Base-by-base conservation (phyloP, 2,888 invertebrate genomes). In the Dendrolimus houi region DNA sequence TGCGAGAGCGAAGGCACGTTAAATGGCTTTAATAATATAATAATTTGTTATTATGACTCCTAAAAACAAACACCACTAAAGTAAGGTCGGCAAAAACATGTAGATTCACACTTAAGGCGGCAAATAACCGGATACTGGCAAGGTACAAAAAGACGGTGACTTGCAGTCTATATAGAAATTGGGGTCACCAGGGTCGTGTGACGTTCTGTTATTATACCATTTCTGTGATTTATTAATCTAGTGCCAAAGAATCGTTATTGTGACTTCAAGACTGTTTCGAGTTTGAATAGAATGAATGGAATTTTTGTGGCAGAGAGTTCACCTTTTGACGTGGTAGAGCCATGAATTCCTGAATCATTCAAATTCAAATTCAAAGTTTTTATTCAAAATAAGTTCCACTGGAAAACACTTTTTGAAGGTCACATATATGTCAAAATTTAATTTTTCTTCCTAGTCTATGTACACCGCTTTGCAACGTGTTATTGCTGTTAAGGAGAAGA, bases 141-240 rank as follows among this genome's bases (percentile, higher is more conserved):
- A 59, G 59, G 41, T 54, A 63, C 63, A 71, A 72, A 72, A 72
- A 70, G 55, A 58, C 62, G 59, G 66, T 72, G 72, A 72, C 73
- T 72, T 70, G 73, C 71, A 67, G 64, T 70, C 70, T 47, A 17
- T 66, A 58, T 42, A 65, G 42, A 52, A 69, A 68, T 69, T 67
- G 64, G 66, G 69, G 73, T 68, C 67, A 63, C 54, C n/a, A 14
- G 57, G 69, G 71, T 70, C 67, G 41, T 54, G 14, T 29, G 52
- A 42, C 47, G 47, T 47, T 47, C 12, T 47, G 12, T 47, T 47
- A 47, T 47, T 47, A 47, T 10, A 2, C 47, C 9, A 47, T 47
- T 47, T 47, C 0, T 29, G 29, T 29, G 29, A 29, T 29, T 47
- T 47, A 47, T 47, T 47, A 47, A 47, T 47, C 12, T 47, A 47